Evolutionary conservation across 2,113 vertebrate genomes (phyloP).

Genomic region (Myiopsitta monachus): DNA sequence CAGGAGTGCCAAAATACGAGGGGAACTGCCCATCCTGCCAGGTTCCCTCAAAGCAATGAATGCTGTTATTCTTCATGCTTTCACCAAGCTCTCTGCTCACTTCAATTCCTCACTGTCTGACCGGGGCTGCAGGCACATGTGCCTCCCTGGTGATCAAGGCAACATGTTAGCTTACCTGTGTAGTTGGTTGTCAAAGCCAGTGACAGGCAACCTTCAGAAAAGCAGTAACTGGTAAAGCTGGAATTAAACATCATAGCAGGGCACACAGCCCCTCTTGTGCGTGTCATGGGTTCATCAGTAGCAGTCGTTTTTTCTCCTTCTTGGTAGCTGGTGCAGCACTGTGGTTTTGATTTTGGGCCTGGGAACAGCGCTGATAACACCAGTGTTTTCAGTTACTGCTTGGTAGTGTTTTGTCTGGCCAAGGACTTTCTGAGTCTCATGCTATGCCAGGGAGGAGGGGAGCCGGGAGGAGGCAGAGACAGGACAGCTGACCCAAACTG

Average conservation of each 20-base stretch:
- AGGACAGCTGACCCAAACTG: no score
- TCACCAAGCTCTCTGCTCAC: not conserved
- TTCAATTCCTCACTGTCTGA: not conserved
- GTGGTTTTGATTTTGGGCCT: no score
- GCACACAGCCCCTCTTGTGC: not conserved
- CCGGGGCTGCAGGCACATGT: fast-evolving
- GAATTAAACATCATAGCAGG: not conserved
- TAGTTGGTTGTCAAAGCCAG: not conserved
- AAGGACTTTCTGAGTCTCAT: no score
- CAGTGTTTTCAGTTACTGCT: no score
- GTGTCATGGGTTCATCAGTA: no score
- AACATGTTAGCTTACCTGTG: not conserved
- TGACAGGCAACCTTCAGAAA: not conserved
- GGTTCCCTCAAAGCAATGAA: constrained; percentile 37
- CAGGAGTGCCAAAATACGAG: constrained; percentile 2
- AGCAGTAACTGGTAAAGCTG: not conserved
- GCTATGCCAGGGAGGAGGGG: no score
- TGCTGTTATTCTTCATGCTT: not conserved
- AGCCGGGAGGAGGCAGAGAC: no score
- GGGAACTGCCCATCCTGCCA: constrained; percentile 25
- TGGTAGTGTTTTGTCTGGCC: no score
- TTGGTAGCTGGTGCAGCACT: no score
- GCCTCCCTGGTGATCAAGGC: not conserved
- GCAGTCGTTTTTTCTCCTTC: no score
- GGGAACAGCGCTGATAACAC: no score